Percentiles rank a stretch among this genome's conserved stretches.
Conservation (phyloP, 2,113 vertebrate species). For the Lichenostomus cassidix region DNA sequence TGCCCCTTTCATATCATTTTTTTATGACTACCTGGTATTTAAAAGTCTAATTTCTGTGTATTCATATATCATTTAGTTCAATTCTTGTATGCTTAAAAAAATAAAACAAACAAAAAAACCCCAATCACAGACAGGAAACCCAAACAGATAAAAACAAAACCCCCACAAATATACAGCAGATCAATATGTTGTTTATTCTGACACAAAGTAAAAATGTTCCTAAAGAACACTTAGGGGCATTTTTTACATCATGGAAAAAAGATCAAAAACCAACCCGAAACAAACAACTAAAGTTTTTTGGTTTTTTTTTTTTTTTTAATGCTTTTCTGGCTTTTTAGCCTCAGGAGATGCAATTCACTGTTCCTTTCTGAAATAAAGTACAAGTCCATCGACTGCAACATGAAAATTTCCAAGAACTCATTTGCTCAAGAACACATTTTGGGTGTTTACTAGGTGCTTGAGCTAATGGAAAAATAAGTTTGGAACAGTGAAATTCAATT, state of each 20-base stretch:
- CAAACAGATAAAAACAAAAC: neutral
- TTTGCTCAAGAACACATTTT: neutral
- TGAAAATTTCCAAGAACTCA: constrained; percentile 34
- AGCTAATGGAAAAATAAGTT: neutral
- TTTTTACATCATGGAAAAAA: neutral
- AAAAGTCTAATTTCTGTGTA: neutral
- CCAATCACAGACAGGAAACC: neutral
- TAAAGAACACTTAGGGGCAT: neutral
- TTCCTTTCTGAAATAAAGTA: neutral
- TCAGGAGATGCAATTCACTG: neutral
- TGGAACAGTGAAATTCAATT: neutral
- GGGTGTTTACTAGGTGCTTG: neutral
- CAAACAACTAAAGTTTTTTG: neutral
- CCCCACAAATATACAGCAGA: neutral
- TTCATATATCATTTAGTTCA: neutral
- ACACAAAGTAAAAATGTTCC: neutral
- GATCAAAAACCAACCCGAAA: neutral
- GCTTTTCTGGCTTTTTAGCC: neutral
- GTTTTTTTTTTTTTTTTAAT: no score
- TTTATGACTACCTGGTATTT: neutral
- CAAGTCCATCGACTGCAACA: neutral
- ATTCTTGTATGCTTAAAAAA: neutral
- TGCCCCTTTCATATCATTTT: neutral
- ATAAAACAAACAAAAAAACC: neutral
- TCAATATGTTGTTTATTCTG: neutral